phyloP scores from a whole-genome alignment of 2,113 vertebrate species.

The Garra rufa region DNA sequence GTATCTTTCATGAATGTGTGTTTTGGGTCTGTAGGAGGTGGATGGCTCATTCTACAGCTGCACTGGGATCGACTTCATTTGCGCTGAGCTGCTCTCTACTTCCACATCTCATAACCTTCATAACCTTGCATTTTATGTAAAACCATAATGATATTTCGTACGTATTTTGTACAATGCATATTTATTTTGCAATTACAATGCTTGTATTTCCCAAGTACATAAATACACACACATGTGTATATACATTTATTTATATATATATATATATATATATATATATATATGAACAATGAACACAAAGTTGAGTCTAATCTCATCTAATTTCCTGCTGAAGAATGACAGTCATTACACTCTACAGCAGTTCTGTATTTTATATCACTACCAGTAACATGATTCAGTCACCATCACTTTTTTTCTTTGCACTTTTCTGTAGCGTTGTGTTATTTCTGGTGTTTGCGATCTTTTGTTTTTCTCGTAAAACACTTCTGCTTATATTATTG shows the following conservation, averaged over 20 bases:
- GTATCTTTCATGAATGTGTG: neutral
- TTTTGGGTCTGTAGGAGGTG: neutral
- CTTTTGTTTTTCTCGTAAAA: too few species aligned
- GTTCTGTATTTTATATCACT: neutral
- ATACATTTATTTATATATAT: too few species aligned
- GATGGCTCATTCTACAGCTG: conserved; percentile 85
- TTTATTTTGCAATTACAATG: too few species aligned
- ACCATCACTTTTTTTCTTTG: neutral
- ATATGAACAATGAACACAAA: too few species aligned
- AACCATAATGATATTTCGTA: neutral
- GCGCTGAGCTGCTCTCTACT: neutral
- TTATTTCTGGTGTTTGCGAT: neutral
- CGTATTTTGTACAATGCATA: too few species aligned
- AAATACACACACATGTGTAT: too few species aligned
- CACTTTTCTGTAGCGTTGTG: neutral
- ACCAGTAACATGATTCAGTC: neutral
- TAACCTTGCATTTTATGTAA: too few species aligned
- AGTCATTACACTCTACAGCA: too few species aligned
- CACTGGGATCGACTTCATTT: neutral
- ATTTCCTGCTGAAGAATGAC: neutral
- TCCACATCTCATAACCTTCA: neutral
- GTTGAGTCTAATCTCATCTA: neutral
- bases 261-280: too few species aligned
- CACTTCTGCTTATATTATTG: neutral
- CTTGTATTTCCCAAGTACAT: too few species aligned